phyloP scores from a whole-genome alignment of 1,140 invertebrate species.

The Aphelenchoides besseyi region DNA sequence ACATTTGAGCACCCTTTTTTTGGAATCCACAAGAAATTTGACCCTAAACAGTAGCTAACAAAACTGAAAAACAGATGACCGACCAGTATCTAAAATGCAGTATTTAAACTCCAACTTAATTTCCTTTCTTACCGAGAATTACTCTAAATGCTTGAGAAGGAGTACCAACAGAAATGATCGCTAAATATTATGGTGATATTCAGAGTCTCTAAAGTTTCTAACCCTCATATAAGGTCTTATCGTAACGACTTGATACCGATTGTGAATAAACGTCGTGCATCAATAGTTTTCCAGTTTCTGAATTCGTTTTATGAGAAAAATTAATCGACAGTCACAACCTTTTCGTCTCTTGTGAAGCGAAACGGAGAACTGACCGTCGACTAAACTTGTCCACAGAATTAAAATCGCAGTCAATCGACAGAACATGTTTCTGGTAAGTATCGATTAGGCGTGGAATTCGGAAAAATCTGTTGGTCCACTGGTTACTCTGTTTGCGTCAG shows the following conservation, averaged over 20 bases:
- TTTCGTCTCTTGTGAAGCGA: not conserved
- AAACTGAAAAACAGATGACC: no score
- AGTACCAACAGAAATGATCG: not conserved
- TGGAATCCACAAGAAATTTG: not conserved
- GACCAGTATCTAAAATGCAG: no score
- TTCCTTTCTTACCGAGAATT: not conserved
- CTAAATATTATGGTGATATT: not conserved
- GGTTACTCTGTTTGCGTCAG: no score
- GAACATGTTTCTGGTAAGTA: no score
- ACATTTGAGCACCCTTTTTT: not conserved
- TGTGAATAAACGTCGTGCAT: not conserved
- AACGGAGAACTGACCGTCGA: not conserved
- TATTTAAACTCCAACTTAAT: no score
- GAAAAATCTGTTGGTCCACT: no score
- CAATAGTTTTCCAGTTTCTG: not conserved
- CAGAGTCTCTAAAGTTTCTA: not conserved
- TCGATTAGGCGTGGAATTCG: no score
- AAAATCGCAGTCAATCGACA: no score
- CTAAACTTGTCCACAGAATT: no score
- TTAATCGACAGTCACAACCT: not conserved
- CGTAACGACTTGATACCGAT: not conserved
- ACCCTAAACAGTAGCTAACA: no score
- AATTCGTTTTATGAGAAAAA: not conserved
- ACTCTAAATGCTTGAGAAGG: conserved; percentile 6
- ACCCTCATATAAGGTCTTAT: not conserved